Evolutionary conservation across 2,113 vertebrate species (phyloP), one percentile per base, ranked within the genome.

Genomic region (Alexandromys fortis): DNA sequence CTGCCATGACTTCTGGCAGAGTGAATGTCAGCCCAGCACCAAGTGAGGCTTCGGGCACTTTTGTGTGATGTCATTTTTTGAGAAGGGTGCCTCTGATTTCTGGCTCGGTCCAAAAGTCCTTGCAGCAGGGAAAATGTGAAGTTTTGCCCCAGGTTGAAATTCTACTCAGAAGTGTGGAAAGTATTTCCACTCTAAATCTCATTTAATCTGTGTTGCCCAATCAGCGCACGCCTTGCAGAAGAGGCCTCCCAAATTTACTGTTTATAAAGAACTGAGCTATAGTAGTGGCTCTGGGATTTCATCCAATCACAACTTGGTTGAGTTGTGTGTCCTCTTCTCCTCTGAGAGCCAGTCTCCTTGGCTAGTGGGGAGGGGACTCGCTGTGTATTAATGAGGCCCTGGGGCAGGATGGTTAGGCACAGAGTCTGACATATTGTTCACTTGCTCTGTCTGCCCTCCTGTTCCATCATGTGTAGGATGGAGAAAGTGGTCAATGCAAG

Each of bases 271-370:
- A 7, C 45, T 73, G 73, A 61, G 76, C 61, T 87, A 16, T 9
- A 67, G 70, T 47, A 9, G 0, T n/a, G 38, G 68, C 11, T 94
- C 92, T 73, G 58, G 21, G 90, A 92, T 90, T 94, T 87, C 72
- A 91, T 94, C 49, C 76, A 92, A 72, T 89, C 58, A 24, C 90
- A 91, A 77, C 2, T 94, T 28, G 28, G 76, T 28, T 47, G 70
- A 89, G 78, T 24, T 58, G 70, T 10, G 19, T 13, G 85, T 94
- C 58, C n/a, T 90, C 21, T 92, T 12, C 38, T 16, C 12, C 26
- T 35, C 47, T 70, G 55, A 83, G 30, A n/a, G 68, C 30, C 63
- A 42, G 26, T 47, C 2, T 68, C 4, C 65, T 63, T 13, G 0
- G 19, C 4, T 19, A 16, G 2, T 17, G 42, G 6, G 24, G 28